Percentiles rank a stretch among this genome's conserved stretches.
Evolutionary conservation across 2,113 vertebrate genomes (phyloP).

Genomic region (Archocentrus centrarchus): DNA sequence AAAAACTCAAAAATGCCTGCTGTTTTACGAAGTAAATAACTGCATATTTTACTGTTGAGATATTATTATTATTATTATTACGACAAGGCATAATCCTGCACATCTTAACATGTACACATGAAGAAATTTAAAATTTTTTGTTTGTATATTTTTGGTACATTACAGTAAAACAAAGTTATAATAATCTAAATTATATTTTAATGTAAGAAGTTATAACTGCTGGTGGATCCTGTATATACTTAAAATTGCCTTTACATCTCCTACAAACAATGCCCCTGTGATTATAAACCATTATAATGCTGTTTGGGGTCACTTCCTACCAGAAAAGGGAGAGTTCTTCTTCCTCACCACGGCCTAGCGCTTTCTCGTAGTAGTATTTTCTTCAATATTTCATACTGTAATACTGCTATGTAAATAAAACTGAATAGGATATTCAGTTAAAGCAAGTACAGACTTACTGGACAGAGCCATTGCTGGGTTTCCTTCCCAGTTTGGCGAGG

Average conservation of each 20-base stretch:
- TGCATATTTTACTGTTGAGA: too few relatives aligned
- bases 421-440: not conserved
- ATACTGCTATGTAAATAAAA: not conserved
- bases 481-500: slow-evolving; percentile 82
- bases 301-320: not conserved
- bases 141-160: not conserved
- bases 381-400: too few relatives aligned
- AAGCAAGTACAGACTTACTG: slow-evolving; percentile 74
- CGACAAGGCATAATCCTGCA: too few relatives aligned
- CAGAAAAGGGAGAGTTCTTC: not conserved
- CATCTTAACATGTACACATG: too few relatives aligned
- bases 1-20: too few relatives aligned
- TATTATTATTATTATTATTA: too few relatives aligned
- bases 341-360: not conserved
- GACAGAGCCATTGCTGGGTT: slow-evolving; percentile 83
- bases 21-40: too few relatives aligned
- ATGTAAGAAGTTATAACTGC: not conserved
- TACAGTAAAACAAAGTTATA: not conserved
- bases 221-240: not conserved
- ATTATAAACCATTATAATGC: not conserved
- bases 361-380: not conserved
- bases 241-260: not conserved
- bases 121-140: too few relatives aligned
- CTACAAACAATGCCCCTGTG: not conserved
- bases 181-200: not conserved